Conservation (phyloP, 2,113 vertebrate species). For the Origma solitaria region DNA sequence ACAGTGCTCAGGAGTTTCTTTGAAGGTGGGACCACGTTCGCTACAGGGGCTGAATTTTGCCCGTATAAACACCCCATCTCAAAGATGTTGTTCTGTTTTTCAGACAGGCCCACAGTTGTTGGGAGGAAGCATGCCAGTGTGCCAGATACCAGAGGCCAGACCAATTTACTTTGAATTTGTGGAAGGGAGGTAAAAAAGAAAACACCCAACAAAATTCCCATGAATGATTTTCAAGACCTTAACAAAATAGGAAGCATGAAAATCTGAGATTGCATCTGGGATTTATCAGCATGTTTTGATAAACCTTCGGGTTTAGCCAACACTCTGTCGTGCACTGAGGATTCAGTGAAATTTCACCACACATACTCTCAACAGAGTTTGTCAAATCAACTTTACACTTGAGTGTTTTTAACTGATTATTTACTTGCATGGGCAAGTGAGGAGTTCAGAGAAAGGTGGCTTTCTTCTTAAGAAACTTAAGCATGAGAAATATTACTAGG, state of each 20-base stretch:
- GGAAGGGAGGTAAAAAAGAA: slow-evolving; percentile 11
- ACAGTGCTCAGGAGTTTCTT: slow-evolving; percentile 50
- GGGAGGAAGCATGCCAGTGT: slow-evolving; percentile 43
- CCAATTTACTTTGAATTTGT: slow-evolving; percentile 52
- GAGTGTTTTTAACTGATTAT: background rate
- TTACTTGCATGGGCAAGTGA: background rate
- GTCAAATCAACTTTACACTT: background rate
- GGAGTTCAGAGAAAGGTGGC: slow-evolving; percentile 15
- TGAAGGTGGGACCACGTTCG: slow-evolving; percentile 53
- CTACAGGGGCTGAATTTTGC: slow-evolving; percentile 34
- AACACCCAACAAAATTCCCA: background rate
- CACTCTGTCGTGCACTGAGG: background rate
- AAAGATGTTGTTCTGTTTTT: slow-evolving; percentile 73
- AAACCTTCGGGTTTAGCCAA: background rate
- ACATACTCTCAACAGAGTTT: background rate
- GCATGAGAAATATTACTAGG: background rate
- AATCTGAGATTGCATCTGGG: background rate
- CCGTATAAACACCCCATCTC: slow-evolving; percentile 66
- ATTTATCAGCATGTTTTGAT: slow-evolving; percentile 49
- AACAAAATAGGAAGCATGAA: slow-evolving; percentile 22
- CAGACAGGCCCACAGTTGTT: slow-evolving; percentile 61
- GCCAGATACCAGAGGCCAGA: slow-evolving; percentile 56
- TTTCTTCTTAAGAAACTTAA: background rate
- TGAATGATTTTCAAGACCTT: background rate
- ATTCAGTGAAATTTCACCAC: background rate